phyloP scores from a whole-genome alignment of 2,113 vertebrate genomes.

The Apistogramma diplotaenia region DNA sequence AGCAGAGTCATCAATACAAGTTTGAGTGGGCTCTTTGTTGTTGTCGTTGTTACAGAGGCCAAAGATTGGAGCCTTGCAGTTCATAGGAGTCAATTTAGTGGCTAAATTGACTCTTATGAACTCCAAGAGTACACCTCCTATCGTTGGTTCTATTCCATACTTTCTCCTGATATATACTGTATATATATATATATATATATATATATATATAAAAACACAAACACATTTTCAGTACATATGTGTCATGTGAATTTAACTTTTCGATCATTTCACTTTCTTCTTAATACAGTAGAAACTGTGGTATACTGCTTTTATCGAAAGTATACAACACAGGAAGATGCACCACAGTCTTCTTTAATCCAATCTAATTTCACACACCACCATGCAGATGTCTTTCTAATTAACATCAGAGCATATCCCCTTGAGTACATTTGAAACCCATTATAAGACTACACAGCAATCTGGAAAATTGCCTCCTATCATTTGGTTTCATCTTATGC shows the following conservation, averaged over 20 bases:
- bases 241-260: too few relatives aligned
- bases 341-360: conserved; percentile 27
- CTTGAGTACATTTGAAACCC: conserved; percentile 32
- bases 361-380: conserved; percentile 50
- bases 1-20: conserved; percentile 57
- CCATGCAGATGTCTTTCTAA: conserved; percentile 48
- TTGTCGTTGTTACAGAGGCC: not conserved
- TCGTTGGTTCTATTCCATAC: not conserved
- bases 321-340: not conserved
- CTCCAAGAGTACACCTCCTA: not conserved
- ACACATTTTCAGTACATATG: too few relatives aligned
- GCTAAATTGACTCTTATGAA: not conserved
- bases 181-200: too few relatives aligned
- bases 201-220: too few relatives aligned
- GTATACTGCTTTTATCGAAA: not conserved
- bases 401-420: conserved; percentile 41
- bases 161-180: not conserved
- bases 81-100: conserved; percentile 10
- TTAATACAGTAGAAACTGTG: not conserved
- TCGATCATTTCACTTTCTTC: not conserved
- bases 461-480: conserved; percentile 49
- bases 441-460: conserved; percentile 36
- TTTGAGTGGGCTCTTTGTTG: conserved; percentile 2
- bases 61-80: conserved; percentile 32
- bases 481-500: conserved; percentile 44